phyloP scores from a whole-genome alignment of 2,888 invertebrate species.

The Pseudococcus jackbeardsleyi region DNA sequence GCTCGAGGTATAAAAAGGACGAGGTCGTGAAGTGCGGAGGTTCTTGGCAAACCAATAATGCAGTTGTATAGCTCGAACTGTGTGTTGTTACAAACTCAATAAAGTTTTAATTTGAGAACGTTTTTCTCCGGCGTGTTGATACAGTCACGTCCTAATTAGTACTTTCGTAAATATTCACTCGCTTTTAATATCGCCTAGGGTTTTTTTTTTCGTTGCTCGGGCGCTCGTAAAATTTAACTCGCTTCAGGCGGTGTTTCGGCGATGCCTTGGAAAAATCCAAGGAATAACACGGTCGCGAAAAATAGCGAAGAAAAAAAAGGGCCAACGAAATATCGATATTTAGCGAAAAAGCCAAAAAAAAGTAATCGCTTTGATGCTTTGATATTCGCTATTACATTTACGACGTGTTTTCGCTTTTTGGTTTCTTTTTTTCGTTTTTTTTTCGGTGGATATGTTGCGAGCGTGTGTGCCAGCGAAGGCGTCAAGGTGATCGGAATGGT shows the following conservation, averaged over 20 bases:
- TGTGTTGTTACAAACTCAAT: conserved; percentile 35
- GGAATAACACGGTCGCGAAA: not conserved
- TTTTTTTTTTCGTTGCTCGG: not conserved
- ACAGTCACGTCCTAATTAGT: conserved; percentile 55
- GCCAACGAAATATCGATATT: conserved; percentile 22
- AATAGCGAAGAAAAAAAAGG: not conserved
- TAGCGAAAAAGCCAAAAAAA: conserved; percentile 40
- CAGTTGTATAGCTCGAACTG: conserved; percentile 11
- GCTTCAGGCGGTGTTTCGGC: not conserved
- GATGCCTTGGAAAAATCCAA: not conserved
- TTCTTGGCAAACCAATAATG: conserved; percentile 39
- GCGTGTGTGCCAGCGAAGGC: not conserved
- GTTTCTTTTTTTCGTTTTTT: not conserved
- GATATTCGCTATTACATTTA: conserved; percentile 55
- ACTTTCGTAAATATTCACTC: conserved; percentile 55
- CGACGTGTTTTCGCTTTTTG: conserved; percentile 36
- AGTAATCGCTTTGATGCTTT: conserved; percentile 50
- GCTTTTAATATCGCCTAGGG: conserved; percentile 39
- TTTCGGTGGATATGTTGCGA: not conserved
- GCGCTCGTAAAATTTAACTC: conserved; percentile 24
- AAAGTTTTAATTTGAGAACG: conserved; percentile 52
- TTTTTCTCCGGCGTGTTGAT: conserved; percentile 37
- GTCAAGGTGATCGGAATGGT: not conserved
- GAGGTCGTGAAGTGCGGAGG: not conserved
- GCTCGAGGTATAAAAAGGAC: too few relatives aligned